phyloP scores from a whole-genome alignment of 2,797 vertebrate species.

The Ara ararauna region DNA sequence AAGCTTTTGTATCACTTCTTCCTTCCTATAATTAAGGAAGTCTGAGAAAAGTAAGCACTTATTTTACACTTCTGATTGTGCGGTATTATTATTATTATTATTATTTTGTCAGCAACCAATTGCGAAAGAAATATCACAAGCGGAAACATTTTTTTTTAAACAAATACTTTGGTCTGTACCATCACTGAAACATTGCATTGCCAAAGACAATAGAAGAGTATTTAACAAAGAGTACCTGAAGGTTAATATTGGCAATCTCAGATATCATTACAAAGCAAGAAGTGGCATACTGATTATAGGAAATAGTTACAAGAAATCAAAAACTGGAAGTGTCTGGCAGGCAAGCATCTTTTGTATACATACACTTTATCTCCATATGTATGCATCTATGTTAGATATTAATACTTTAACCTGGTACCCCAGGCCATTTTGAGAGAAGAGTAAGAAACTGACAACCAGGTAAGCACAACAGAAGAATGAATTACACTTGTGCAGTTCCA shows the following conservation, averaged over 20 bases:
- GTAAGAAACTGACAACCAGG: background rate
- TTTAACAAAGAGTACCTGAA: background rate
- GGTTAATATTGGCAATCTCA: background rate
- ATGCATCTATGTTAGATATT: accelerated
- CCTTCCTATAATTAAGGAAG: background rate
- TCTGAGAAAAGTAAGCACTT: background rate
- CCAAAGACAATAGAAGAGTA: background rate
- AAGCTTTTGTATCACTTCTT: background rate
- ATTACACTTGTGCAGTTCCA: background rate
- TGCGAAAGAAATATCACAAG: background rate
- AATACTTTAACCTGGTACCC: background rate
- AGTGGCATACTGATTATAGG: background rate
- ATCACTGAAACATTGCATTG: background rate
- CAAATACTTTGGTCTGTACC: background rate
- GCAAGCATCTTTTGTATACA: background rate
- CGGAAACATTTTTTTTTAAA: background rate
- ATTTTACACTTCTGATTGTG: background rate
- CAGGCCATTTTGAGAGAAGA: background rate
- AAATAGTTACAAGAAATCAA: background rate
- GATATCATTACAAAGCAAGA: background rate
- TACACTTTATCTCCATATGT: background rate
- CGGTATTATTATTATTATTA: background rate
- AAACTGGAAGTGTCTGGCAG: background rate
- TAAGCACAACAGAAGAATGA: background rate
- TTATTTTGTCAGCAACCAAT: background rate